Evolutionary conservation across 2,113 vertebrate species (phyloP).

Genomic region (Cochlearius cochlearius): DNA sequence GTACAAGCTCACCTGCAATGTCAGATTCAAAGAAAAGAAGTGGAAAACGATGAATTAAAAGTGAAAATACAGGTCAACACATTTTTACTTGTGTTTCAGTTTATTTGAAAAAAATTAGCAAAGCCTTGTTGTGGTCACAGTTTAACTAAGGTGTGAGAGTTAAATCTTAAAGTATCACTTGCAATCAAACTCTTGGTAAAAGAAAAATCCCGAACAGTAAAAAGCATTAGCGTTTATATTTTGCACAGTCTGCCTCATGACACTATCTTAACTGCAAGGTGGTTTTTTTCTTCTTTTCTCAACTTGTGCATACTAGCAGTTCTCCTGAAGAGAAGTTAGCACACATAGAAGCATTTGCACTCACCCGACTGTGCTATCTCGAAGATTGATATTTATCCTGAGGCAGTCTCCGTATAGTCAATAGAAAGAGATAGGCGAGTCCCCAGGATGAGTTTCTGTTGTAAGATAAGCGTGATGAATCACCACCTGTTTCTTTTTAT

Average conservation of each 20-base stretch:
- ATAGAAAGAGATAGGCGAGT: neutral
- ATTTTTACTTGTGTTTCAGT: neutral
- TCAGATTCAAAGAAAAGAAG: constrained; percentile 84
- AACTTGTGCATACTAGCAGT: neutral
- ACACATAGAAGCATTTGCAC: neutral
- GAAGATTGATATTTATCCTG: neutral
- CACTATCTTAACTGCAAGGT: neutral
- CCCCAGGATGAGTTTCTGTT: neutral
- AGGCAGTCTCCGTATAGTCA: neutral
- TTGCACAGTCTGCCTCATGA: neutral
- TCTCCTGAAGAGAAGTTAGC: neutral
- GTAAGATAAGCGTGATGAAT: neutral
- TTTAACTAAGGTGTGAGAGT: neutral
- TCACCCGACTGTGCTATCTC: neutral
- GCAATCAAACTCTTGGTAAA: neutral
- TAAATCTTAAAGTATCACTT: neutral
- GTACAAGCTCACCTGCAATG: constrained; percentile 78
- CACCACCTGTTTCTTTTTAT: neutral
- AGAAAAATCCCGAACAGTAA: neutral
- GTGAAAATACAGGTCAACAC: constrained; percentile 78
- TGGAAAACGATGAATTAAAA: constrained; percentile 81
- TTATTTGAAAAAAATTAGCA: neutral
- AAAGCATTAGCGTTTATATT: neutral
- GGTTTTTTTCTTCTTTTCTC: neutral
- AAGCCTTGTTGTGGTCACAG: neutral